These are phyloP conservation scores for Engraulis encrasicolus DNA, from an alignment of 2,113 vertebrate genomes.

Conservation along the genomic window DNA sequence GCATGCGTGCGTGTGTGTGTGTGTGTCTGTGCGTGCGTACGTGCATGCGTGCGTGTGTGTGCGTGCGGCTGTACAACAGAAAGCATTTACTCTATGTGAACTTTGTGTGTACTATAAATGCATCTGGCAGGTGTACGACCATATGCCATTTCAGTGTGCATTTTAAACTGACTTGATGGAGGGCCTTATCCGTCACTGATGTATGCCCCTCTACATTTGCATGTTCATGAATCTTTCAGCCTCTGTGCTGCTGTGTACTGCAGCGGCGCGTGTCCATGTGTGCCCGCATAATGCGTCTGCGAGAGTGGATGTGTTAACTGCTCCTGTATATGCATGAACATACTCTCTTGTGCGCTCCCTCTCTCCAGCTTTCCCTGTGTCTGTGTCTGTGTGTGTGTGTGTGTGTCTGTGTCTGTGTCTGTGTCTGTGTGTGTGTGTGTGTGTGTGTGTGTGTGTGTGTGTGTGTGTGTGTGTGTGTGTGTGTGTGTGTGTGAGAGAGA, in stretches of 20 bases:
- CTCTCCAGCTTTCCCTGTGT: background rate
- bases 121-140: too few relatives aligned
- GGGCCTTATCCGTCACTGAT: background rate
- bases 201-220: background rate
- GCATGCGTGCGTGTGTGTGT: background rate
- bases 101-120: too few relatives aligned
- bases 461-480: background rate
- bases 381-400: background rate
- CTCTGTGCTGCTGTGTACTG: background rate
- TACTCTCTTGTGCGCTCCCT: background rate
- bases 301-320: background rate
- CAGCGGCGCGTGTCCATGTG: background rate
- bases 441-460: background rate
- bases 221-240: background rate
- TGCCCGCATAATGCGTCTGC: background rate
- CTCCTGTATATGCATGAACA: background rate
- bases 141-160: too few relatives aligned
- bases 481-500: background rate
- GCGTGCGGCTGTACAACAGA: too few relatives aligned
- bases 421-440: background rate
- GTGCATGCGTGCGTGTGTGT: too few relatives aligned
- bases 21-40: too few relatives aligned
- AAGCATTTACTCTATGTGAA: too few relatives aligned
- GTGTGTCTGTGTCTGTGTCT: background rate
- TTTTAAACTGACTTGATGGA: background rate